phyloP scores from a whole-genome alignment of 2,797 vertebrate species.

The Pseudochirops cupreus region DNA sequence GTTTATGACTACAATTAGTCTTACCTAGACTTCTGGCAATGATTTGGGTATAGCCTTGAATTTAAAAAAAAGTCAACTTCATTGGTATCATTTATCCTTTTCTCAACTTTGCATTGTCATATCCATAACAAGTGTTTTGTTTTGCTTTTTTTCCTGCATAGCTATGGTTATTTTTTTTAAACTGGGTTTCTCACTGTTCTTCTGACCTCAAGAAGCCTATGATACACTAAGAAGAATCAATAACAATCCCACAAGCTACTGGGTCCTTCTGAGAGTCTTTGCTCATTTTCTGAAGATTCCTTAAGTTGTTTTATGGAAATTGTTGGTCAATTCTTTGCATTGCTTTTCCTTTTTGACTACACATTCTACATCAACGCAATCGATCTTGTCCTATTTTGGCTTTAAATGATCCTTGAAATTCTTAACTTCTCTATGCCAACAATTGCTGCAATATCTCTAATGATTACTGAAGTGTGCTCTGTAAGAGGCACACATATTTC shows the following conservation, averaged over 20 bases:
- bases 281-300: neutral
- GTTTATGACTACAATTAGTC: neutral
- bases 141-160: no score
- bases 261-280: neutral
- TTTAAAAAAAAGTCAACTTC: neutral
- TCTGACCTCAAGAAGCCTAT: neutral
- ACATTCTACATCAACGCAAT: neutral
- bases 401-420: neutral
- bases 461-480: neutral
- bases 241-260: neutral
- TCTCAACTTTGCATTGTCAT: neutral
- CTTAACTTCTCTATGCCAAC: neutral
- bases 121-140: neutral
- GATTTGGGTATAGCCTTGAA: neutral
- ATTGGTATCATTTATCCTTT: neutral
- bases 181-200: neutral
- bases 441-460: neutral
- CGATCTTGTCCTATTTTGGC: neutral
- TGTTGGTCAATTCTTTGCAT: neutral
- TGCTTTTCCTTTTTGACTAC: neutral
- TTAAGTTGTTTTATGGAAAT: neutral
- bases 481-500: neutral
- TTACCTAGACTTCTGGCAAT: neutral
- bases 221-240: neutral
- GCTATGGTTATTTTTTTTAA: neutral